A percentile compares a stretch with the other conserved stretches of the same genome.
Conservation (phyloP, 2,797 vertebrate species). For the Florisuga fusca region DNA sequence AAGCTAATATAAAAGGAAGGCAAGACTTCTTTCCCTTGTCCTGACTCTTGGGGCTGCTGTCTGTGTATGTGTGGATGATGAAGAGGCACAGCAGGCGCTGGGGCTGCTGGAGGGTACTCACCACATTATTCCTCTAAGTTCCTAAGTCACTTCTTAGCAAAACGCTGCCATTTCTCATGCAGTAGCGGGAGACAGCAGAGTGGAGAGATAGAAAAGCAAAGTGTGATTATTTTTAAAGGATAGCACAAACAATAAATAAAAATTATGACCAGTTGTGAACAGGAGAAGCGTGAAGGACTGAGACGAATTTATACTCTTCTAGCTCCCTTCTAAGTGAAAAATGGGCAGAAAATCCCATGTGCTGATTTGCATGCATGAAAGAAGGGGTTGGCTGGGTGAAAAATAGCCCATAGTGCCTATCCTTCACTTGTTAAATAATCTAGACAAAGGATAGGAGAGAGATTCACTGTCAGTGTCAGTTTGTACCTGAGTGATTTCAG, state of each 20-base stretch:
- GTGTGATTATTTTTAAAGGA: background rate
- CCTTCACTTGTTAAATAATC: background rate
- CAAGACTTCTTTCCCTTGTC: background rate
- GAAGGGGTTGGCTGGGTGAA: background rate
- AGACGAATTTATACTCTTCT: background rate
- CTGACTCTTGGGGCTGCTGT: rapidly evolving
- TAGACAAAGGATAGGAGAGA: background rate
- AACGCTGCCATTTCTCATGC: background rate
- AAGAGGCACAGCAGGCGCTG: rapidly evolving
- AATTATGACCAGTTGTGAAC: background rate
- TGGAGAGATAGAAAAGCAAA: background rate
- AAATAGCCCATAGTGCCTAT: background rate
- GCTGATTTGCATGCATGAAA: background rate
- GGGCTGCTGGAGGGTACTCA: background rate
- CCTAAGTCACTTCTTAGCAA: background rate
- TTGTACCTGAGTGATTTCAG: rapidly evolving
- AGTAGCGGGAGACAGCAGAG: rapidly evolving
- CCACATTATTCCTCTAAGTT: rapidly evolving
- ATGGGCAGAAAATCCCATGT: background rate
- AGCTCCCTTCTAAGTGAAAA: background rate
- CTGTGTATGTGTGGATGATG: rapidly evolving
- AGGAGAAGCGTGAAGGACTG: background rate
- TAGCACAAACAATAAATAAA: background rate
- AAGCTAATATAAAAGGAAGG: background rate
- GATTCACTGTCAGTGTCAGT: rapidly evolving